A percentile compares a stretch with the other conserved stretches of the same genome.
Evolutionary conservation across 2,888 invertebrate genomes (phyloP).

Genomic region (Eutolmus rufibarbis): DNA sequence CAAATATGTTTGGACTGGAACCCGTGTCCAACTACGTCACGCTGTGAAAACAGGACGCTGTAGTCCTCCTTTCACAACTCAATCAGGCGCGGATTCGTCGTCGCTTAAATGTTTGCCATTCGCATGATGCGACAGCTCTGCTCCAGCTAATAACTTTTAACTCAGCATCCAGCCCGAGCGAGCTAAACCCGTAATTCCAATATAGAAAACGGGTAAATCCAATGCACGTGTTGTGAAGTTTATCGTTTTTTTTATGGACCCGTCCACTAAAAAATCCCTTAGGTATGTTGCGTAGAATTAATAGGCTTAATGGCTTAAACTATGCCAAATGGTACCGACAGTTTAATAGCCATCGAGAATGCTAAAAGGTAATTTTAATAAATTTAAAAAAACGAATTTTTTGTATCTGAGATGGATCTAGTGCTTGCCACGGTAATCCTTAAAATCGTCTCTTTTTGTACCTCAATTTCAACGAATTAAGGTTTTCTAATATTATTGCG

Average conservation of each 20-base stretch:
- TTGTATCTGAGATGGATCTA: background rate
- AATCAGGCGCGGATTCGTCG: background rate
- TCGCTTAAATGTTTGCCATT: background rate
- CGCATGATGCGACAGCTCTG: background rate
- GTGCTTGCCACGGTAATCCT: background rate
- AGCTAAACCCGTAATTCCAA: background rate
- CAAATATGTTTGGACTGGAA: constrained; percentile 3
- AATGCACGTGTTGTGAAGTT: background rate
- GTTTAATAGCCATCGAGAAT: background rate
- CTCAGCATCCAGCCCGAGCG: background rate
- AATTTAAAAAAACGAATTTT: background rate
- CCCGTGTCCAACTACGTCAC: background rate
- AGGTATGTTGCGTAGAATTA: background rate
- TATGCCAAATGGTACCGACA: background rate
- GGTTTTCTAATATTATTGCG: too few species aligned
- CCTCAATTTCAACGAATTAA: too few species aligned
- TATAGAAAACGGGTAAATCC: background rate
- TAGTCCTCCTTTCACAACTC: background rate
- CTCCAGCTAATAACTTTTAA: background rate
- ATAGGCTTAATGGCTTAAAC: background rate
- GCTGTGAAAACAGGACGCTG: background rate
- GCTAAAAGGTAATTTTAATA: background rate
- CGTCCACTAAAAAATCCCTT: background rate
- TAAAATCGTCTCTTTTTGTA: background rate
- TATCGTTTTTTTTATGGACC: background rate